Evolutionary conservation across 2,888 invertebrate species (phyloP).

Genomic region (Phoenoteleia sp.): DNA sequence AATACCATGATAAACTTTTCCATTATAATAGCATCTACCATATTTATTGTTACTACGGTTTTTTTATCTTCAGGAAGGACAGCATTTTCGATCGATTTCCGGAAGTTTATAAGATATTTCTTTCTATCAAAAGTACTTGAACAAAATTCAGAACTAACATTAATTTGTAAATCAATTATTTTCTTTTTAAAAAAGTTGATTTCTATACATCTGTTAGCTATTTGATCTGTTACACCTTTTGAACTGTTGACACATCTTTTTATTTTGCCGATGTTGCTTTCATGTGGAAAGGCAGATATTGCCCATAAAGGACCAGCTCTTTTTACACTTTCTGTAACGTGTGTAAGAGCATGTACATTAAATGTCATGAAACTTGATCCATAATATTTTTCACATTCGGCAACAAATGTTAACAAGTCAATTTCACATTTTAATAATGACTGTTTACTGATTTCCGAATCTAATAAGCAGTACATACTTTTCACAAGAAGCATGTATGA

Average conservation of each 20-base stretch:
- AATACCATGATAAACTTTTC: slow-evolving; percentile 7
- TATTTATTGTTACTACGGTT: slow-evolving; percentile 6
- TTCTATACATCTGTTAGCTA: slow-evolving; percentile 39
- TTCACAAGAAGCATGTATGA: slow-evolving; percentile 49
- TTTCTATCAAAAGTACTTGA: not conserved
- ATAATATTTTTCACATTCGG: slow-evolving; percentile 60
- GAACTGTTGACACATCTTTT: slow-evolving; percentile 59
- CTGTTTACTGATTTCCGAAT: slow-evolving; percentile 39
- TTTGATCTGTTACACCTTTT: slow-evolving; percentile 63
- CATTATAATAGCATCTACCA: not conserved
- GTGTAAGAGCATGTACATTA: slow-evolving; percentile 65
- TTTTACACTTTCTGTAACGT: slow-evolving; percentile 54
- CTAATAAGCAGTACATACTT: slow-evolving; percentile 22
- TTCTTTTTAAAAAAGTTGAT: slow-evolving; percentile 9
- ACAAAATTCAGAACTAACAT: not conserved
- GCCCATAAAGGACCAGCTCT: slow-evolving; percentile 68
- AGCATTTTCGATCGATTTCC: slow-evolving; percentile 25
- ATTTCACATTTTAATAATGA: slow-evolving; percentile 59
- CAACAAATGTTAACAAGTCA: slow-evolving; percentile 59
- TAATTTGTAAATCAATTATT: not conserved
- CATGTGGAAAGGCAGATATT: slow-evolving; percentile 63
- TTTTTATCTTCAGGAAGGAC: slow-evolving; percentile 12
- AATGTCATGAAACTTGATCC: slow-evolving; percentile 68
- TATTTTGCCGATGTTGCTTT: slow-evolving; percentile 56
- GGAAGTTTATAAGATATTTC: not conserved